Evolutionary conservation across 2,888 invertebrate genomes (phyloP).

Genomic region (Andricus curvator): DNA sequence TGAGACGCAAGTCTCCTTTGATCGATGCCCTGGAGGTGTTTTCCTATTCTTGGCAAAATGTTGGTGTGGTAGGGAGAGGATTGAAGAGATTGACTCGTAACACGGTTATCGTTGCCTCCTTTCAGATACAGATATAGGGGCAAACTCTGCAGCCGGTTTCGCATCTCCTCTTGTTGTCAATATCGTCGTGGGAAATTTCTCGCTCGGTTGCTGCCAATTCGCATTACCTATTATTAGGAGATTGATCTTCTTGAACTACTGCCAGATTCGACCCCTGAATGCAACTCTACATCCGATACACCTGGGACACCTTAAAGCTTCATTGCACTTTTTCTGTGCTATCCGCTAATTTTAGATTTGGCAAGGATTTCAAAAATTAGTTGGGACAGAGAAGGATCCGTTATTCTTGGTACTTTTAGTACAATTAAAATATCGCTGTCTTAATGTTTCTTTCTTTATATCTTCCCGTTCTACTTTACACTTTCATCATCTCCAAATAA

Average conservation of each 20-base stretch:
- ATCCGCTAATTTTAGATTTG: conserved; percentile 1
- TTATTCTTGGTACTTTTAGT: no score
- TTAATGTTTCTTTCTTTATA: no score
- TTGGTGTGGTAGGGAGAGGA: background rate
- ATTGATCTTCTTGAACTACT: conserved; percentile 20
- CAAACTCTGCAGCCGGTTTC: background rate
- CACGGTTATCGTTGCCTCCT: conserved; percentile 59
- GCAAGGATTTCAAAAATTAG: background rate
- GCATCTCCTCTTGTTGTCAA: conserved; percentile 14
- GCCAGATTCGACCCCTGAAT: conserved; percentile 22
- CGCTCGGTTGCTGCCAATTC: conserved; percentile 34
- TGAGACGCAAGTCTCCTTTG: conserved; percentile 46
- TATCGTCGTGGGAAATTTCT: conserved; percentile 38
- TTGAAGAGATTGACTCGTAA: conserved; percentile 66
- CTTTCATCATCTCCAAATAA: no score
- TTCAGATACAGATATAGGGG: conserved; percentile 31
- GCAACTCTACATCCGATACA: conserved; percentile 3
- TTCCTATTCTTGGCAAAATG: conserved; percentile 59
- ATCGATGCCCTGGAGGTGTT: conserved; percentile 53
- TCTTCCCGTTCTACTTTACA: no score
- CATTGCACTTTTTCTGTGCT: background rate
- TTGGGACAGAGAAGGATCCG: background rate
- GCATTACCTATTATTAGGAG: conserved; percentile 31
- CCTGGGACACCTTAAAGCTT: conserved; percentile 10
- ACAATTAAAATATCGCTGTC: no score